Conservation (phyloP, 2,888 invertebrate genomes). For the Leptinotarsa peninsularis region DNA sequence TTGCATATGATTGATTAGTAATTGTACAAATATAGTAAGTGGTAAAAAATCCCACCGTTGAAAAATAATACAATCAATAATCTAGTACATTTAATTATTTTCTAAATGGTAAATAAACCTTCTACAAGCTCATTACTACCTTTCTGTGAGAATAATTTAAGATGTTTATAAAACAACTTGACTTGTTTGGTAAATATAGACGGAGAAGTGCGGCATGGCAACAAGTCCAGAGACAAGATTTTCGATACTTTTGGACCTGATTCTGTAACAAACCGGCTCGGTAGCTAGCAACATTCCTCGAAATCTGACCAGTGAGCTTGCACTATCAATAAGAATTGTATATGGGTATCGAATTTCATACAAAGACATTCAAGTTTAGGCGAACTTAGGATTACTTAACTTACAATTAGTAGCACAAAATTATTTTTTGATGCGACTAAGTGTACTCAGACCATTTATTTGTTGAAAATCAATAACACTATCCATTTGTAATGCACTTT, state of each 20-base stretch:
- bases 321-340: conserved; percentile 33
- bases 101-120: conserved; percentile 14
- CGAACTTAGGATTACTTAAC: not conserved
- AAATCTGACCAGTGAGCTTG: conserved; percentile 28
- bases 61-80: no score
- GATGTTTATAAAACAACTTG: conserved; percentile 53
- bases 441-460: no score
- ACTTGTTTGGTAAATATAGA: conserved; percentile 37
- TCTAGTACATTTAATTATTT: not conserved
- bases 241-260: conserved; percentile 59
- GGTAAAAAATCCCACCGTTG: no score
- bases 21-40: no score
- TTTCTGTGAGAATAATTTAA: conserved; percentile 31
- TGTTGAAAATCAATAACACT: no score
- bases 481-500: no score
- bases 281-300: conserved; percentile 39
- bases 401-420: not conserved
- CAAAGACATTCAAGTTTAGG: not conserved
- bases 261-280: conserved; percentile 56
- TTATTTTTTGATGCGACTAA: no score
- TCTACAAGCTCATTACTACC: conserved; percentile 16
- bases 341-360: conserved; percentile 33
- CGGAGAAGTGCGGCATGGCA: conserved; percentile 55
- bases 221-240: conserved; percentile 58
- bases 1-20: no score